These are phyloP conservation scores for Drosophila robusta DNA, from an alignment of 2,888 invertebrate species.

Conservation along the genomic window DNA sequence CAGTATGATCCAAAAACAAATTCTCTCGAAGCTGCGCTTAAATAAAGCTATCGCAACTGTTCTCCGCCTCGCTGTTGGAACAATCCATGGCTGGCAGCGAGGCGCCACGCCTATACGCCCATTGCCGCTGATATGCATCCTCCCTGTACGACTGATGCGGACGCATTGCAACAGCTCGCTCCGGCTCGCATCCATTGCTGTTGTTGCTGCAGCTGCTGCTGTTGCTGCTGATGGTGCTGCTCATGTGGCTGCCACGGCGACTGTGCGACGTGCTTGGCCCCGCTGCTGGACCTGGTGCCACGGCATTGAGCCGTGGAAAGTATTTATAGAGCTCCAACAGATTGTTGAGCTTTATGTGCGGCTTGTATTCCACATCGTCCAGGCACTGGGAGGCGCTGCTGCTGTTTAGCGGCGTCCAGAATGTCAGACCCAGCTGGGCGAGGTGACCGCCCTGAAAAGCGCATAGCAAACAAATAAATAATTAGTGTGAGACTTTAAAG, in stretches of 20 bases:
- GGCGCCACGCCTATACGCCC: slow-evolving; percentile 68
- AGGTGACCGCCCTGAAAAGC: slow-evolving; percentile 89
- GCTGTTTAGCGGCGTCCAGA: slow-evolving; percentile 90
- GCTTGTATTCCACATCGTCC: slow-evolving; percentile 76
- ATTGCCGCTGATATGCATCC: slow-evolving; percentile 44
- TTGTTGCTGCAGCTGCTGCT: slow-evolving; percentile 24
- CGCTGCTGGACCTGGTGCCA: not conserved
- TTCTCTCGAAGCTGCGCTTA: slow-evolving; percentile 22
- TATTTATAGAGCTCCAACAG: slow-evolving; percentile 82
- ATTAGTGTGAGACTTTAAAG: not conserved
- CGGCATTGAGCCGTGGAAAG: slow-evolving; percentile 72
- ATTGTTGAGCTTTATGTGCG: slow-evolving; percentile 81
- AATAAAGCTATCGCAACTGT: slow-evolving; percentile 83
- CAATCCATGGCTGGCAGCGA: slow-evolving; percentile 84
- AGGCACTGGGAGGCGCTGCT: slow-evolving; percentile 64
- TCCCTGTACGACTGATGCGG: slow-evolving; percentile 13
- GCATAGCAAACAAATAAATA: not conserved
- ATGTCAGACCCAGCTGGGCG: slow-evolving; percentile 91
- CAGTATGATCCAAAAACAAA: not conserved
- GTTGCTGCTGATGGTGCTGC: slow-evolving; percentile 20
- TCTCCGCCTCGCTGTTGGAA: slow-evolving; percentile 83
- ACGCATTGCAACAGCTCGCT: slow-evolving; percentile 26
- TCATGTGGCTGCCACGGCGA: slow-evolving; percentile 63
- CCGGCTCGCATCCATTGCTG: slow-evolving; percentile 5
- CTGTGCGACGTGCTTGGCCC: slow-evolving; percentile 1